These are phyloP conservation scores for Pissodes strobi DNA, from an alignment of 1,140 invertebrate genomes.

Conservation along the genomic window DNA sequence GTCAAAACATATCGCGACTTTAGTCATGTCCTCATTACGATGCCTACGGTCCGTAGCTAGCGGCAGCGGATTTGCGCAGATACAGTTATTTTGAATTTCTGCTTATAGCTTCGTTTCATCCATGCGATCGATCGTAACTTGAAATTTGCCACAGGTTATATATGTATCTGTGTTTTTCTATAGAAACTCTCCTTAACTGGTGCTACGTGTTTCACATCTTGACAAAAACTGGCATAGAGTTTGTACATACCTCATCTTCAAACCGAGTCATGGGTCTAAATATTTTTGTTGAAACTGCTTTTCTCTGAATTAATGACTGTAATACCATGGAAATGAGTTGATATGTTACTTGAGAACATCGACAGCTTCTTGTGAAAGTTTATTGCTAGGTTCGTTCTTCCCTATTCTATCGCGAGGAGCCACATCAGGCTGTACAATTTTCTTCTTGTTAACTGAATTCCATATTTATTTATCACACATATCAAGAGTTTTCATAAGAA, in stretches of 20 bases:
- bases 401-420: background rate
- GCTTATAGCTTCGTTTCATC: background rate
- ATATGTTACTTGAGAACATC: background rate
- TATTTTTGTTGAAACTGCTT: background rate
- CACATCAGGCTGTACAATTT: background rate
- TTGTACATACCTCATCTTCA: constrained; percentile 6
- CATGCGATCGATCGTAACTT: background rate
- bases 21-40: background rate
- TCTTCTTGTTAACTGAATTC: background rate
- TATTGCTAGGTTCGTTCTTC: background rate
- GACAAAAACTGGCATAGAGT: background rate
- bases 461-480: background rate
- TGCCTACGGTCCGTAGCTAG: background rate
- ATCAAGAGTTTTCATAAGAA: constrained; percentile 12
- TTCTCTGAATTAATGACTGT: background rate
- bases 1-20: constrained; percentile 1
- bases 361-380: background rate
- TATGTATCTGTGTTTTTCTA: background rate
- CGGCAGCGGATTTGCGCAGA: background rate
- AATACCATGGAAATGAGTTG: background rate
- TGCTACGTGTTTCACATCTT: background rate
- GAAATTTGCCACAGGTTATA: background rate
- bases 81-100: constrained; percentile 1
- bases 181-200: constrained; percentile 12
- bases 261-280: background rate